These are phyloP conservation scores for Hirtodrosophila alboralis DNA, from an alignment of 2,888 invertebrate genomes.

Conservation along the genomic window DNA sequence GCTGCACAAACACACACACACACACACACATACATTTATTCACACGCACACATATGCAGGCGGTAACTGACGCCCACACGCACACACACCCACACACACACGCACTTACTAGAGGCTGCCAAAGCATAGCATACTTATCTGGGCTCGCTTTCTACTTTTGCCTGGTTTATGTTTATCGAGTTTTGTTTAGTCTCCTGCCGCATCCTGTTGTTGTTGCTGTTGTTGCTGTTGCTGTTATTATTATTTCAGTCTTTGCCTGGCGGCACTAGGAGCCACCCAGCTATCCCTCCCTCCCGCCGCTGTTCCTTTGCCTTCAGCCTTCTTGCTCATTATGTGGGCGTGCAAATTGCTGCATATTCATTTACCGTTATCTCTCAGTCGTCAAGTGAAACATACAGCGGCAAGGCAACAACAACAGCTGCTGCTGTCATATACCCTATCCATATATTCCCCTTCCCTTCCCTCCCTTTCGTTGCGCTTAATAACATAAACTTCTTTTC, in stretches of 20 bases:
- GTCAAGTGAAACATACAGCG: conserved; percentile 75
- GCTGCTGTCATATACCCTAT: conserved; percentile 31
- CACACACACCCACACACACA: conserved; percentile 5
- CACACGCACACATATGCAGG: conserved; percentile 13
- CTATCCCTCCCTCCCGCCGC: background rate
- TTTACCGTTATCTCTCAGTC: conserved; percentile 77
- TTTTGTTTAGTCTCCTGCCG: conserved; percentile 69
- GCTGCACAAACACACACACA: conserved; percentile 51
- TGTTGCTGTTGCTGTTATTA: conserved; percentile 48
- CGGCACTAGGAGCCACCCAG: conserved; percentile 28
- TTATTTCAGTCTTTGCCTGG: conserved; percentile 65
- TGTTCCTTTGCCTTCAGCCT: conserved; percentile 7
- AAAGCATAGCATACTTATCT: conserved; percentile 75
- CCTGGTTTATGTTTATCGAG: conserved; percentile 78
- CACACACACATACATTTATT: conserved; percentile 9
- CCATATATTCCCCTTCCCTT: conserved; percentile 25
- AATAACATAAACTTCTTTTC: conserved; percentile 79
- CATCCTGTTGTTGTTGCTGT: conserved; percentile 32
- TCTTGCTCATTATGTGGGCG: conserved; percentile 76
- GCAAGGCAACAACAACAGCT: conserved; percentile 62
- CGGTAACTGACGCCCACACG: conserved; percentile 11
- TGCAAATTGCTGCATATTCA: conserved; percentile 80
- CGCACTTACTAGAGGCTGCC: conserved; percentile 12
- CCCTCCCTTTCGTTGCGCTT: conserved; percentile 43
- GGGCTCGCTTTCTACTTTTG: conserved; percentile 37